phyloP scores from a whole-genome alignment of 1,140 invertebrate species.

The Hormaphis cornu region DNA sequence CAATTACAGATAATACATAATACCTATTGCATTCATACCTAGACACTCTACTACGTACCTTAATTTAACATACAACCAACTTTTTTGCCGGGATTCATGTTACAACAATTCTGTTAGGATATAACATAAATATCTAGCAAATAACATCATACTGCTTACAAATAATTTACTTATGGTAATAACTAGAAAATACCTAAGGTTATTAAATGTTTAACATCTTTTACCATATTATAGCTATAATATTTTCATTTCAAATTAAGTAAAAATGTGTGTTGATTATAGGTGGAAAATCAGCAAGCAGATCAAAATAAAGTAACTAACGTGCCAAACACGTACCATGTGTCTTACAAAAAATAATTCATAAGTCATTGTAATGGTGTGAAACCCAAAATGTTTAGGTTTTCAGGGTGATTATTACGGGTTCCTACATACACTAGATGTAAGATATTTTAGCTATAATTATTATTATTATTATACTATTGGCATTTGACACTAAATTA shows the following conservation, averaged over 20 bases:
- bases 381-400: constrained; percentile 6
- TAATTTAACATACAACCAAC: too few relatives aligned
- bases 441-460: neutral
- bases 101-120: neutral
- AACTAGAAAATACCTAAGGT: neutral
- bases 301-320: neutral
- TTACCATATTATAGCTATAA: too few relatives aligned
- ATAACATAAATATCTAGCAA: neutral
- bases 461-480: constrained; percentile 4
- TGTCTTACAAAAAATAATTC: constrained; percentile 11
- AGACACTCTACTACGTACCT: too few relatives aligned
- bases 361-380: neutral
- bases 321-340: constrained; percentile 21
- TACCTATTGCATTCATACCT: too few relatives aligned
- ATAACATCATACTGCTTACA: too few relatives aligned
- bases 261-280: neutral
- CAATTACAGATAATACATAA: too few relatives aligned
- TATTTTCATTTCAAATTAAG: too few relatives aligned
- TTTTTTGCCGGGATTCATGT: too few relatives aligned
- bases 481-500: neutral
- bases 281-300: neutral
- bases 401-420: constrained; percentile 30
- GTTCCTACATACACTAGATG: constrained; percentile 25
- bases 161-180: neutral
- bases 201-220: neutral